Percentiles rank a stretch among this genome's conserved stretches.
These are phyloP conservation scores for Nansenia antarctica DNA, from an alignment of 2,113 vertebrate species.

Conservation along the genomic window DNA sequence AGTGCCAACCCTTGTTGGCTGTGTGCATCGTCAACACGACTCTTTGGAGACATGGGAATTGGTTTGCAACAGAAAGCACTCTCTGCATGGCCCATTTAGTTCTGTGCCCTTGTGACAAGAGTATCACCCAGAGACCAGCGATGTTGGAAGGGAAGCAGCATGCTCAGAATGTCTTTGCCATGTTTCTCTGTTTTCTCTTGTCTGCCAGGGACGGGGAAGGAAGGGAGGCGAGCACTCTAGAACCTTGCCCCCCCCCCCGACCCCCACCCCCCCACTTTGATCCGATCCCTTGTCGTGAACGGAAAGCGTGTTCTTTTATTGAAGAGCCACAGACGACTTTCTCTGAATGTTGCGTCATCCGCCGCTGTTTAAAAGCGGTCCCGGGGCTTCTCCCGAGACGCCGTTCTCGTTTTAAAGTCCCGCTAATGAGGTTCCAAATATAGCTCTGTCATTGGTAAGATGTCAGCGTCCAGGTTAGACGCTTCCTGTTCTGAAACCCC, in stretches of 20 bases:
- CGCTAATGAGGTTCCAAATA: constrained; percentile 71
- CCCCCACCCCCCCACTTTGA: background rate
- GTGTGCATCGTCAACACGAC: background rate
- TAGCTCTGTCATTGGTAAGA: constrained; percentile 69
- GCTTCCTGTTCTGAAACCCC: background rate
- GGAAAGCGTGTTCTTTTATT: background rate
- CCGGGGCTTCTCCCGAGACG: constrained; percentile 28
- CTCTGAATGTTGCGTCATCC: constrained; percentile 50
- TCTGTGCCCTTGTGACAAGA: background rate
- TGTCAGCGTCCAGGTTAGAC: constrained; percentile 62
- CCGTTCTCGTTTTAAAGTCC: constrained; percentile 56
- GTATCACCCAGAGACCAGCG: background rate
- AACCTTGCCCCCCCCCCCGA: background rate
- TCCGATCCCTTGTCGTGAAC: background rate
- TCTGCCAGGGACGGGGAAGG: background rate
- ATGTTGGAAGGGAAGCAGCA: background rate
- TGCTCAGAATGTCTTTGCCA: background rate
- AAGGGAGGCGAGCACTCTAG: background rate
- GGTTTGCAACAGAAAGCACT: background rate
- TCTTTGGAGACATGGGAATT: background rate
- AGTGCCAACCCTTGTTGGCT: background rate
- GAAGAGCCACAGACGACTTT: background rate
- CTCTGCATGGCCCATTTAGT: no score
- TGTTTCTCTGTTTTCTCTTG: background rate
- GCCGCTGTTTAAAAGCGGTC: constrained; percentile 36